These are phyloP conservation scores for Hirudo medicinalis DNA, from an alignment of 1,140 invertebrate species.

Conservation along the genomic window DNA sequence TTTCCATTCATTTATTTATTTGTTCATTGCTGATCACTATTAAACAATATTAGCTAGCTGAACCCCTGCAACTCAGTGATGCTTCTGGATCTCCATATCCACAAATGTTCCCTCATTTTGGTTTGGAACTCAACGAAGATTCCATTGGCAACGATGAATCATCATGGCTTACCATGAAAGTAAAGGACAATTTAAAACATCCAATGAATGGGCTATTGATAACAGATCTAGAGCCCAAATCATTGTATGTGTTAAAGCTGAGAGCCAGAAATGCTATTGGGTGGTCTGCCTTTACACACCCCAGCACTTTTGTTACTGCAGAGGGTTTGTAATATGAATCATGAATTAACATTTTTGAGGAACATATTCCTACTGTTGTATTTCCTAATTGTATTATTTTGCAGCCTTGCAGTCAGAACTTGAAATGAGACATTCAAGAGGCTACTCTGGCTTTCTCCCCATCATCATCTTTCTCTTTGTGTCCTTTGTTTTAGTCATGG, in stretches of 20 bases:
- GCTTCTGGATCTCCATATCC: too few species aligned
- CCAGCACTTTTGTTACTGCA: neutral
- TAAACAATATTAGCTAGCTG: too few species aligned
- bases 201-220: neutral
- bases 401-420: too few species aligned
- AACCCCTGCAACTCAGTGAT: too few species aligned
- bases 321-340: neutral
- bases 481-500: neutral
- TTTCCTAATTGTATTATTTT: too few species aligned
- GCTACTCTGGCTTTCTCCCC: neutral
- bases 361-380: too few species aligned
- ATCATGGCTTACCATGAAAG: neutral
- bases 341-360: too few species aligned
- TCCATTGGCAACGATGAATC: neutral
- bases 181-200: neutral
- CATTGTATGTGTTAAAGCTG: neutral
- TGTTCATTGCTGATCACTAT: too few species aligned
- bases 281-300: neutral
- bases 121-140: neutral
- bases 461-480: conserved; percentile 4
- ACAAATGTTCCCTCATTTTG: too few species aligned
- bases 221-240: neutral
- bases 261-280: conserved; percentile 11
- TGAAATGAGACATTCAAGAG: too few species aligned
- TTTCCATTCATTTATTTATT: too few species aligned